These are phyloP conservation scores for Jacana jacana DNA, from an alignment of 2,113 vertebrate species.

Conservation along the genomic window DNA sequence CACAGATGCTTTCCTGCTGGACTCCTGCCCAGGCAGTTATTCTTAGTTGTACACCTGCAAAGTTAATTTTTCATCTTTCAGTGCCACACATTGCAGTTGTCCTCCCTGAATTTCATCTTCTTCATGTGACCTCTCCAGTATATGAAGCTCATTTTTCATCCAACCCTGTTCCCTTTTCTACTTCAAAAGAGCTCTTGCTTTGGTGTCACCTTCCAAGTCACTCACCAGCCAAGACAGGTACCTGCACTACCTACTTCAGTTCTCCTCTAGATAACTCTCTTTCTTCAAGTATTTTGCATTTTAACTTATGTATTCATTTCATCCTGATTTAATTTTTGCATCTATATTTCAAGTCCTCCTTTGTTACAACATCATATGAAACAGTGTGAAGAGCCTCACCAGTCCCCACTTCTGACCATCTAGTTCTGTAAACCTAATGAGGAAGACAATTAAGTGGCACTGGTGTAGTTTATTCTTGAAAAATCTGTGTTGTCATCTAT, in stretches of 20 bases:
- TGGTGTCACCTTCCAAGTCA: neutral
- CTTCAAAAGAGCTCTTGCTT: neutral
- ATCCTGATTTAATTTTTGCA: neutral
- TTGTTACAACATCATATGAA: neutral
- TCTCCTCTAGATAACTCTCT: neutral
- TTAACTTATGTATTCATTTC: neutral
- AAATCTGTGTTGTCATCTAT: neutral
- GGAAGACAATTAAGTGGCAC: neutral
- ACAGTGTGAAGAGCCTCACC: neutral
- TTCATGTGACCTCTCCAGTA: neutral
- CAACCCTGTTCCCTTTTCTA: neutral
- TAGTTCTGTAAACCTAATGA: neutral
- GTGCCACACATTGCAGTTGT: neutral
- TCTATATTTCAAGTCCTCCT: neutral
- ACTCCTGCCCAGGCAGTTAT: neutral
- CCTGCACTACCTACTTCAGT: neutral
- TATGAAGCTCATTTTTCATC: neutral
- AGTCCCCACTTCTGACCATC: neutral
- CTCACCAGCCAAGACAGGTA: neutral
- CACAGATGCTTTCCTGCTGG: neutral
- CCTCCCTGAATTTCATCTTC: neutral
- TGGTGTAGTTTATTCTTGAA: neutral
- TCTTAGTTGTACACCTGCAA: neutral
- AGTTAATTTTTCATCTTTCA: neutral
- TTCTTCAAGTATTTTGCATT: neutral